Evolutionary conservation across 2,113 vertebrate genomes (phyloP).

Genomic region (Gobio gobio): DNA sequence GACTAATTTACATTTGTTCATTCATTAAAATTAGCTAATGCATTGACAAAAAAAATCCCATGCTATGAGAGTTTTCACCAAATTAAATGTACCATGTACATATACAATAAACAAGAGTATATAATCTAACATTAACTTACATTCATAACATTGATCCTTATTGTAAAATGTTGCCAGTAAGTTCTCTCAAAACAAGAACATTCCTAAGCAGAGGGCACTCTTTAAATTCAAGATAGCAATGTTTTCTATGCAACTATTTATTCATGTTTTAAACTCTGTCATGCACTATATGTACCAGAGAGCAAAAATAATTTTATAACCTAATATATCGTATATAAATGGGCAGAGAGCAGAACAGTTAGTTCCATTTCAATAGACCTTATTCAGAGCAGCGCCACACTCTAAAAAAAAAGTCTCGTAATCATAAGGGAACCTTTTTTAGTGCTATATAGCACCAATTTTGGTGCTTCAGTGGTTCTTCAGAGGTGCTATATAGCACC

Average conservation of each 20-base stretch:
- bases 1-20: neutral
- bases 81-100: neutral
- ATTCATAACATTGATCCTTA: neutral
- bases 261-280: neutral
- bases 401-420: too few species aligned
- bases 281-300: neutral
- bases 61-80: too few species aligned
- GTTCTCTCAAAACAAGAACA: neutral
- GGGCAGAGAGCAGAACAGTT: neutral
- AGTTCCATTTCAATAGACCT: neutral
- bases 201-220: slow-evolving; percentile 18
- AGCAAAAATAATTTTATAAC: neutral
- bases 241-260: neutral
- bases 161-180: neutral
- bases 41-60: neutral
- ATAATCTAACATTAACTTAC: neutral
- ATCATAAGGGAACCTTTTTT: too few species aligned
- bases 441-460: too few species aligned
- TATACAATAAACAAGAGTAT: neutral
- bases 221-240: neutral
- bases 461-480: too few species aligned
- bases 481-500: too few species aligned
- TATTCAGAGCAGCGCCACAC: too few species aligned
- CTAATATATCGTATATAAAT: neutral
- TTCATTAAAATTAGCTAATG: neutral